phyloP scores from a whole-genome alignment of 1,140 invertebrate species.

The Lepidotrigona ventralis region DNA sequence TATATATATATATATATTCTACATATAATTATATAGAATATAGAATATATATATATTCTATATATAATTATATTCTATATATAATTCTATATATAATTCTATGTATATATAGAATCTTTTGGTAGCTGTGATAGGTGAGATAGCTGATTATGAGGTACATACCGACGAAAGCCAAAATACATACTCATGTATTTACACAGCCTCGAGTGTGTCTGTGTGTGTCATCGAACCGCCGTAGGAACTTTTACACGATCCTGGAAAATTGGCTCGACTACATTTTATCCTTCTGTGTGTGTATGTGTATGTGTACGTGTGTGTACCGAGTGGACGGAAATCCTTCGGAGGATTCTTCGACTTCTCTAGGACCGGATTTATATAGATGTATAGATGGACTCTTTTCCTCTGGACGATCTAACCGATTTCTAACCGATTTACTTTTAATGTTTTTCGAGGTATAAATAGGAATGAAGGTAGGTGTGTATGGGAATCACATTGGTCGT shows the following conservation, averaged over 20 bases:
- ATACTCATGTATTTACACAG: background rate
- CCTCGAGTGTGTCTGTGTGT: background rate
- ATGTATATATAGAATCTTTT: background rate
- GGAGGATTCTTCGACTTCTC: background rate
- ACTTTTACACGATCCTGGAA: background rate
- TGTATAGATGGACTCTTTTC: background rate
- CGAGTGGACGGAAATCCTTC: background rate
- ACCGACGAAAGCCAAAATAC: background rate
- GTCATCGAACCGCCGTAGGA: background rate
- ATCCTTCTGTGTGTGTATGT: too few relatives aligned
- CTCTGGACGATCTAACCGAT: too few relatives aligned
- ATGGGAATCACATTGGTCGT: too few relatives aligned
- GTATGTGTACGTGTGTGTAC: background rate
- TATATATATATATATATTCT: too few relatives aligned
- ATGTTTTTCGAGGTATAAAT: background rate
- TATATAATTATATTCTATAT: too few relatives aligned
- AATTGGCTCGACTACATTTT: background rate
- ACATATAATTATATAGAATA: too few relatives aligned
- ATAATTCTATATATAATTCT: background rate
- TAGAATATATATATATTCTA: too few relatives aligned
- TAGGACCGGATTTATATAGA: background rate
- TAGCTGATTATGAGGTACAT: background rate
- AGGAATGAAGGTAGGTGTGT: background rate
- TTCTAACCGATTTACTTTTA: background rate
- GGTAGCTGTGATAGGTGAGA: background rate